Base-by-base conservation (phyloP, 2,888 invertebrate genomes). In the Drosophila testacea region DNA sequence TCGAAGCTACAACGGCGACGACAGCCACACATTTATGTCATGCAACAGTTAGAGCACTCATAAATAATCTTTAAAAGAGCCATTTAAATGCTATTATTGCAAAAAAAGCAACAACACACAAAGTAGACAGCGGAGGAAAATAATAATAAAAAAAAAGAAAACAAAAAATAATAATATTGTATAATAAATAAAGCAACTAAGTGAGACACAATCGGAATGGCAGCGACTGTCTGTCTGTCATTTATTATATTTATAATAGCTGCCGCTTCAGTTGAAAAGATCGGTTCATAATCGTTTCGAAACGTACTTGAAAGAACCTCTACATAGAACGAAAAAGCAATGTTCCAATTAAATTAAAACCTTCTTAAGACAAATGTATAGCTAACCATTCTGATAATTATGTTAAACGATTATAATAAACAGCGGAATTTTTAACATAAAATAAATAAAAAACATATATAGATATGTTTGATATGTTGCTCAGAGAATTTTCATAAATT, bases 61-160 rank as follows among this genome's bases (percentile, higher is more conserved):
- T 86, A 83, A 86, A 83, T 86, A 81, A 83, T 79, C 78, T 81
- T 83, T 71, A 78, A 85, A 81, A 84, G 79, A 79, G 79, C 85
- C 83, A 82, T 81, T 84, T 81, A 85, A 81, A 79, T 79, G 79
- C 61, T 82, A 83, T 68, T 81, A 83, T 68, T 84, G 79, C 69
- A 56, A 61, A 42, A 64, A 73, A n/a, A 64, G n/a, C 28, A 56
- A 61, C 22, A 51, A 52, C 16, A 42, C 30, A 56, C n/a, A 52
- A 42, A 59, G 28, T 52, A 36, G 54, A 42, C 54, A 34, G 34
- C 16, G 22, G 1, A 39, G 51, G n/a, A 51, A 48, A 27, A 10
- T 9, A 22, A 44, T 30, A 34, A 38, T 27, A 22, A 16, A 56
- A 47, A 56, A 47, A 4, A 39, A 27, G 46, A 51, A n/a, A n/a